Evolutionary conservation across 2,797 vertebrate genomes (phyloP), one percentile per base, ranked within the genome.

Genomic region (Sorex maritimensis): DNA sequence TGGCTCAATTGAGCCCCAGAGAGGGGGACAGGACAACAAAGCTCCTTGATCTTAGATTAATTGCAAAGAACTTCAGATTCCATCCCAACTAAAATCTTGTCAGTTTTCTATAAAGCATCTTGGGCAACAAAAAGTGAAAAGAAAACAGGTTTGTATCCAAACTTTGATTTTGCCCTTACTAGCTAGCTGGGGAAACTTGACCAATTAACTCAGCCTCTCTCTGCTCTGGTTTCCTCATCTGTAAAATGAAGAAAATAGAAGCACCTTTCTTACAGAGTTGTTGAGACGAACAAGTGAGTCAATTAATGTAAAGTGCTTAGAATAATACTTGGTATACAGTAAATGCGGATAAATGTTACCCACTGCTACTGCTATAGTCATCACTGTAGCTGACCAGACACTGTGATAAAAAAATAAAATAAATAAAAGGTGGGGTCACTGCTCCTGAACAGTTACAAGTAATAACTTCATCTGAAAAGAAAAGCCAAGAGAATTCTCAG

Each of bases 241-340:
- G 30, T 88, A 81, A 85, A 85, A 94, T 58, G 55, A 26, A 21
- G 30, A 71, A 34, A 26, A 52, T 46, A 49, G 68, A 0, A 17
- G 58, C 15, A 61, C 58, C 58, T 61, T 93, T 68, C 15, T 87
- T 46, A 88, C 21, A 82, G 52, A 90, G 26, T 9, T 92, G 63
- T 21, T 63, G 44, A 88, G 55, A 93, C 41, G 44, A 90, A 69
- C 46, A 75, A 94, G 86, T 86, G 80, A 88, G 44, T 86, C 81
- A 89, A 24, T 67, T 81, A 34, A 67, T 41, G 15, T 68, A 55
- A 81, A 86, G 23, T 49, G 28, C 69, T 90, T 21, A 38, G 63
- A 81, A 38, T 67, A 61, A 75, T 34, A 65, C 11, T 34, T 73
- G 52, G 65, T 72, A 4, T 41, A 44, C 23, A 73, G 2, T 58